Conservation (phyloP, 2,888 invertebrate species). For the Salpingus planirostris region DNA sequence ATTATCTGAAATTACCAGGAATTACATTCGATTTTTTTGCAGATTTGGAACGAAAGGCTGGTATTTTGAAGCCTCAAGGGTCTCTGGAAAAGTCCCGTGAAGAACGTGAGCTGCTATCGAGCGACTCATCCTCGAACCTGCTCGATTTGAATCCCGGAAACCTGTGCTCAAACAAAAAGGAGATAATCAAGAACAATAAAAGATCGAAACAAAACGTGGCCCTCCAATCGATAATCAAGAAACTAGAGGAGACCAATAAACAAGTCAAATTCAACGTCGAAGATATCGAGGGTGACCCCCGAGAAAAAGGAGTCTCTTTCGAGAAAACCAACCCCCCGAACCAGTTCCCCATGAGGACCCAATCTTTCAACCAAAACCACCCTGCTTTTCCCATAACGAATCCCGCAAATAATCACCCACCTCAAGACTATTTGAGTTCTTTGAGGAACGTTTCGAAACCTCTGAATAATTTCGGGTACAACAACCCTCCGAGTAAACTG, state of each 20-base stretch:
- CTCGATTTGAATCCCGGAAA: conserved; percentile 1
- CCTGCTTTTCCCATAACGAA: conserved; percentile 21
- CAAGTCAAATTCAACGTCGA: conserved; percentile 41
- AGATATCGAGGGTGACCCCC: conserved; percentile 15
- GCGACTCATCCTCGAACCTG: conserved; percentile 5
- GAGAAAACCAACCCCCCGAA: conserved; percentile 15
- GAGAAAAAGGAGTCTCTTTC: conserved; percentile 11
- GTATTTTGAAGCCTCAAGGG: conserved; percentile 64
- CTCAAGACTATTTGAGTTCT: conserved; percentile 25
- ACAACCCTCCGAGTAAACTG: conserved; percentile 15
- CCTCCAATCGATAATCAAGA: conserved; percentile 65
- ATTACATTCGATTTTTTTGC: too few species aligned
- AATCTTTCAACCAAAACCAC: conserved; percentile 26
- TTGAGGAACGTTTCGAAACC: conserved; percentile 26
- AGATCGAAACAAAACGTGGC: conserved; percentile 68
- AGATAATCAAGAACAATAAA: conserved; percentile 31
- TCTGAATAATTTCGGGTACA: conserved; percentile 17
- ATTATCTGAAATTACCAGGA: too few species aligned
- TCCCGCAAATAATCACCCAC: too few species aligned
- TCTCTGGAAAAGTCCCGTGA: conserved; percentile 59
- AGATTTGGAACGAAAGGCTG: conserved; percentile 37
- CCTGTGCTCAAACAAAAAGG: conserved; percentile 19
- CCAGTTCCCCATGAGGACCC: conserved; percentile 20
- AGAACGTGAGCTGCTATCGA: conserved; percentile 43
- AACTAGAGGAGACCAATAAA: conserved; percentile 58